These are phyloP conservation scores for Henricia sp. DNA, from an alignment of 53 echinoderm and acorn worm genomes.

Conservation along the genomic window DNA sequence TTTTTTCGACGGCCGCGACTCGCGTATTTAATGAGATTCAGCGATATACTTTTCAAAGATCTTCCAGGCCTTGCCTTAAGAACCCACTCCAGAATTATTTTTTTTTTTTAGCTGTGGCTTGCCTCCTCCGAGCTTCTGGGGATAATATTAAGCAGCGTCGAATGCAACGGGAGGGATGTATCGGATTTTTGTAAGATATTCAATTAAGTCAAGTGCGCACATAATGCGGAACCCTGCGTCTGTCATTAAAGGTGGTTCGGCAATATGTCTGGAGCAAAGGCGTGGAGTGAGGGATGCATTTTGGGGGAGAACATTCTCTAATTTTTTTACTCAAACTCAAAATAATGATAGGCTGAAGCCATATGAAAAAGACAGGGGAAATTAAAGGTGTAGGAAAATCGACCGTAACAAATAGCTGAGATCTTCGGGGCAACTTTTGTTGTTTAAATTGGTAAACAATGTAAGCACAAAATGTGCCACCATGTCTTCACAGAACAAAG, in stretches of 20 bases:
- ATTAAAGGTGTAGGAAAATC: no score
- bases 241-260: no score
- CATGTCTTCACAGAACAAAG: no score
- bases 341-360: no score
- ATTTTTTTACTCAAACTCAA: no score
- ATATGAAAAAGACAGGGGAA: no score
- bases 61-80: not conserved
- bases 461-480: no score
- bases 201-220: slow-evolving; percentile 36
- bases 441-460: no score
- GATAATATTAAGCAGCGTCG: not conserved
- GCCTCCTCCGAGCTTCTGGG: not conserved
- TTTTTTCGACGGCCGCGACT: not conserved
- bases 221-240: not conserved
- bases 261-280: not conserved
- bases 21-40: slow-evolving; percentile 24
- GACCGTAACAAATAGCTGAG: no score
- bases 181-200: slow-evolving; percentile 27
- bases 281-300: no score
- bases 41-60: slow-evolving; percentile 38
- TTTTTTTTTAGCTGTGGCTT: not conserved
- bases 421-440: no score
- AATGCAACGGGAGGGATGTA: not conserved
- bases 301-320: no score
- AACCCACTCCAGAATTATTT: not conserved